A percentile compares a stretch with the other conserved stretches of the same genome.
These are phyloP conservation scores for Nothocercus julius DNA, from an alignment of 2,113 vertebrate genomes.

Conservation along the genomic window DNA sequence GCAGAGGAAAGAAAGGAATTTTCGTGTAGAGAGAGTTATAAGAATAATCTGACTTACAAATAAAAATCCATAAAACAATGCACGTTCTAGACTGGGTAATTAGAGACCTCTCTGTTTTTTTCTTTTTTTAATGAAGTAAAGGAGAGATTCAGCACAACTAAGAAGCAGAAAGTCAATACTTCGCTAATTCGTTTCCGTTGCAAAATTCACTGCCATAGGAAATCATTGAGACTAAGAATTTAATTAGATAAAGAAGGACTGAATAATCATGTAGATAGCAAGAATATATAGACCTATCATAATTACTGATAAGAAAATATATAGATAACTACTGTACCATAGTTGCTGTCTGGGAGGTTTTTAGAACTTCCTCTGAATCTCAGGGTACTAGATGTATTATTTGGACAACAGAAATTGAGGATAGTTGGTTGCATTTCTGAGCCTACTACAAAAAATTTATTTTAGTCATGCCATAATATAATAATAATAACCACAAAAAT, in stretches of 20 bases:
- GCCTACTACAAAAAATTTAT: not conserved
- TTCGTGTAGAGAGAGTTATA: not conserved
- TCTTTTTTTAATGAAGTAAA: not conserved
- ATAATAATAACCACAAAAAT: not conserved
- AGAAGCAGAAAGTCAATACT: not conserved
- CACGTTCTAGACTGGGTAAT: not conserved
- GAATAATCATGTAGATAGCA: not conserved
- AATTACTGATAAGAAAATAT: not conserved
- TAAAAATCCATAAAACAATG: accelerated
- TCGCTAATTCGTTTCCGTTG: not conserved
- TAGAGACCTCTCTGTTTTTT: not conserved
- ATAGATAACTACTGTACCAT: not conserved
- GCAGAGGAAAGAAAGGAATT: not conserved
- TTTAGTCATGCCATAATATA: not conserved
- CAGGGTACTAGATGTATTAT: not conserved
- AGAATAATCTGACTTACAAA: not conserved
- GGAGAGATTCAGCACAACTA: not conserved
- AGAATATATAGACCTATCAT: not conserved
- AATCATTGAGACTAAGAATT: not conserved
- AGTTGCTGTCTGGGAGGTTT: not conserved
- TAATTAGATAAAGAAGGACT: not conserved
- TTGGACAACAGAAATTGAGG: not conserved
- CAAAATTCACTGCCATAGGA: not conserved
- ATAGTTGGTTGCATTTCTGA: not conserved
- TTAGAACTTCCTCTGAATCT: not conserved